Evolutionary conservation across 2,888 invertebrate genomes (phyloP), one percentile per base, ranked within the genome.

Genomic region (Danaus chrysippus): DNA sequence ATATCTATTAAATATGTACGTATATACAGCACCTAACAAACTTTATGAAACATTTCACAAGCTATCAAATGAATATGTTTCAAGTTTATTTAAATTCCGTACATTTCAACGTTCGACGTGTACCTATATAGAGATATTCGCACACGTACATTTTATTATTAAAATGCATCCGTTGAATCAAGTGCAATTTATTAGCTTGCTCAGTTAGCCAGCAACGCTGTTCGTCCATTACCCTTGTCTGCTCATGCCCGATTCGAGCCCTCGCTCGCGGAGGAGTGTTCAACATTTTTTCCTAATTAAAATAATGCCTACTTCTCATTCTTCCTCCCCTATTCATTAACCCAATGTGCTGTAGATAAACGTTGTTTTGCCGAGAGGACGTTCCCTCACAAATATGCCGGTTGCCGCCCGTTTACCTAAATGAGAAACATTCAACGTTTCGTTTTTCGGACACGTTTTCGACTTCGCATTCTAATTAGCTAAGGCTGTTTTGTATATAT

Each of bases 321-420:
- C 82, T 85, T 84, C 70, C 75, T 81, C 84, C 86, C 84, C 86
- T 77, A 85, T 86, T 87, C 87, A 87, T 87, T 87, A 86, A 78
- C 84, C 82, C 84, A 87, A 87, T 87, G 86, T 87, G 83, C 85
- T 86, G 83, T 79, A 84, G 84, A 87, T 88, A 89, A 89, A 87
- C 83, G 86, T 74, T 83, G 81, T 81, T 84, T 81, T 77, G 81
- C 82, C 78, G 79, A 81, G 78, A 85, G 84, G 76, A 81, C 78
- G 76, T 77, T 81, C 76, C 77, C 77, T 81, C 78, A 82, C 84
- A 83, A 84, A 86, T 86, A 84, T 85, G 83, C 79, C 77, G 75
- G 78, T 82, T 82, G 82, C 79, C 78, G 71, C 75, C 76, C 77
- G 76, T 76, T 83, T 82, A 77, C 82, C 77, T 73, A 81, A 84